phyloP scores from a whole-genome alignment of 2,888 invertebrate genomes.

The Microctonus brassicae region DNA sequence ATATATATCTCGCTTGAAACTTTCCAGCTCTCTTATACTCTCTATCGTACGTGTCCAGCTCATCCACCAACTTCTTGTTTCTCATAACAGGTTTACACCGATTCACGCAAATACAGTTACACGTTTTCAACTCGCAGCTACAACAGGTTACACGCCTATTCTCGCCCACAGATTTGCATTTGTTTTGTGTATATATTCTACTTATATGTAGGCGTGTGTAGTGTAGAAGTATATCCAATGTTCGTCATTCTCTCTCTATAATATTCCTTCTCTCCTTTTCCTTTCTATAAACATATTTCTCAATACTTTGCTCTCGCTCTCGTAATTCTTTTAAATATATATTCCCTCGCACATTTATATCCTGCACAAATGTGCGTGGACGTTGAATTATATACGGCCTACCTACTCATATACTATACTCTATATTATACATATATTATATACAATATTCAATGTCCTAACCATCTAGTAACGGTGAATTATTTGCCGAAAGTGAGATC shows the following conservation, averaged over 20 bases:
- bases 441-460: background rate
- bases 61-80: slow-evolving; percentile 18
- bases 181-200: slow-evolving; percentile 25
- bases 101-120: slow-evolving; percentile 33
- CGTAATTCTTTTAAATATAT: background rate
- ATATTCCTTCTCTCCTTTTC: background rate
- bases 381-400: slow-evolving; percentile 31
- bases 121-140: slow-evolving; percentile 41
- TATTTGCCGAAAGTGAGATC: slow-evolving; percentile 56
- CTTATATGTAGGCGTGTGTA: slow-evolving; percentile 31
- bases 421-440: background rate
- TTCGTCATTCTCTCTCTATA: slow-evolving; percentile 15
- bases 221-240: slow-evolving; percentile 25
- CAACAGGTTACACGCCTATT: slow-evolving; percentile 54
- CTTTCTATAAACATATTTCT: too few species aligned
- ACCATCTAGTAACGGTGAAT: slow-evolving; percentile 52
- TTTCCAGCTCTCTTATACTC: background rate
- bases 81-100: slow-evolving; percentile 37
- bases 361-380: slow-evolving; percentile 11
- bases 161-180: slow-evolving; percentile 41
- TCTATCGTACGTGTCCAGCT: background rate
- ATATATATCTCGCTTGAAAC: background rate
- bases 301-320: slow-evolving; percentile 1
- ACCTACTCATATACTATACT: slow-evolving; percentile 5
- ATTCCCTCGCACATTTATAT: slow-evolving; percentile 10